Base-by-base conservation (phyloP, 2,797 vertebrate species). In the Catharus ustulatus region DNA sequence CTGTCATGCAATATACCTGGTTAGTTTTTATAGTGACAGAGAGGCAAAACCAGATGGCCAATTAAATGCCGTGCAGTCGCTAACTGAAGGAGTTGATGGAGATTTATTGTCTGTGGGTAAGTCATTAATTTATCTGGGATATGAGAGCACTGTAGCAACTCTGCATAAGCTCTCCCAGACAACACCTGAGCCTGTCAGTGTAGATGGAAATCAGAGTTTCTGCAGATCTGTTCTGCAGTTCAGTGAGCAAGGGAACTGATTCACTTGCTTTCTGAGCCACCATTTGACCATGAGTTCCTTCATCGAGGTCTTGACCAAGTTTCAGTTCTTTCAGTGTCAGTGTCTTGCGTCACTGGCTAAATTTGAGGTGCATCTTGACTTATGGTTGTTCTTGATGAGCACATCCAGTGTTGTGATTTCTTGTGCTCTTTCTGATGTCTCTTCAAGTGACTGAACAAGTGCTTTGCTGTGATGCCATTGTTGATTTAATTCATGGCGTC, bases 391-490 rank as follows among this genome's bases (percentile, higher is more conserved):
- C 34, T 34, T 34, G 34, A 26, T 38, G 62, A 69, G 30, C 29
- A 17, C 3, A 3, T 43, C 6, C 45, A 57, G n/a, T 59, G 45
- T 30, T 72, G 59, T 79, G 66, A 87, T 73, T 86, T 68, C 9
- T 19, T 77, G 55, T 80, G 30, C 42, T 77, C 45, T 80, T 74
- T 42, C 26, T 71, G n/a, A 15, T 87, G 27, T 90, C 23, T 89
- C 21, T 72, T 68, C 29, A 79, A 99, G 99, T 98, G 67, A 99
- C 99, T 2, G 99, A 99, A 32, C 99, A 99, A 93, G 98, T 99
- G 7, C 97, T 99, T 83, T 98, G 98, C 40, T 99, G 99, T 34
- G 99, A 99, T 15, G 99, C 98, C 62, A 99, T 99, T 3, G 98
- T 99, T 4, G 99, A 99, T 95, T 96, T 99, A 77, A 99, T 63